Percentiles rank a stretch among this genome's conserved stretches.
These are phyloP conservation scores for Chaetura pelagica DNA, from an alignment of 2,113 vertebrate genomes.

Conservation along the genomic window DNA sequence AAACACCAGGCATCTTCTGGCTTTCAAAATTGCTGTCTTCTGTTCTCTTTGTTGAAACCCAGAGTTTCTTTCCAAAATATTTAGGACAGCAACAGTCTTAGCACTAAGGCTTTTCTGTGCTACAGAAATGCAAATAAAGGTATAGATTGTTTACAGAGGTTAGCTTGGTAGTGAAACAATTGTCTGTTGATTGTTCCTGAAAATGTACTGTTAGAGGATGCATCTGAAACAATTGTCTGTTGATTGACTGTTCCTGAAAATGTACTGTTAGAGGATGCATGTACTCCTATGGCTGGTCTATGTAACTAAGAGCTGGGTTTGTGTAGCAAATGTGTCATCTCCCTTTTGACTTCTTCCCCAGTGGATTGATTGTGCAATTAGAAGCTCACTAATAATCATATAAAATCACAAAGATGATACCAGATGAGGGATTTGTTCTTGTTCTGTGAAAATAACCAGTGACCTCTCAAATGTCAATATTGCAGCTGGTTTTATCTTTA, in stretches of 20 bases:
- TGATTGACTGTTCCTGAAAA: background rate
- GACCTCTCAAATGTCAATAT: background rate
- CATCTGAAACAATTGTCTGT: no score
- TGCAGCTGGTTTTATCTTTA: background rate
- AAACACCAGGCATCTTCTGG: background rate
- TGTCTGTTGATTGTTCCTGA: background rate
- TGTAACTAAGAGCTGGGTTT: background rate
- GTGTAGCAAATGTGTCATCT: background rate
- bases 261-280: background rate
- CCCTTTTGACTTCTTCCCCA: background rate
- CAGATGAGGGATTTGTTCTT: background rate
- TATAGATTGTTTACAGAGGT: background rate
- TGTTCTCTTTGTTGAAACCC: background rate
- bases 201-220: background rate
- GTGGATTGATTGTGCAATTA: background rate
- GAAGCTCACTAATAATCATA: background rate
- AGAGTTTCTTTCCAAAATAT: background rate
- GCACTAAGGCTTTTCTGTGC: background rate
- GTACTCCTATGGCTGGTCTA: background rate
- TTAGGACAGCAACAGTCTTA: background rate
- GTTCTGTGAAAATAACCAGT: background rate
- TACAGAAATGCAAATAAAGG: background rate
- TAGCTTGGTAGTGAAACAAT: background rate
- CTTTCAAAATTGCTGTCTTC: background rate
- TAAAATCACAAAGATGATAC: background rate